A percentile compares a stretch with the other conserved stretches of the same genome.
Evolutionary conservation across 2,888 invertebrate genomes (phyloP).

Genomic region (Nesidiocoris tenuis): DNA sequence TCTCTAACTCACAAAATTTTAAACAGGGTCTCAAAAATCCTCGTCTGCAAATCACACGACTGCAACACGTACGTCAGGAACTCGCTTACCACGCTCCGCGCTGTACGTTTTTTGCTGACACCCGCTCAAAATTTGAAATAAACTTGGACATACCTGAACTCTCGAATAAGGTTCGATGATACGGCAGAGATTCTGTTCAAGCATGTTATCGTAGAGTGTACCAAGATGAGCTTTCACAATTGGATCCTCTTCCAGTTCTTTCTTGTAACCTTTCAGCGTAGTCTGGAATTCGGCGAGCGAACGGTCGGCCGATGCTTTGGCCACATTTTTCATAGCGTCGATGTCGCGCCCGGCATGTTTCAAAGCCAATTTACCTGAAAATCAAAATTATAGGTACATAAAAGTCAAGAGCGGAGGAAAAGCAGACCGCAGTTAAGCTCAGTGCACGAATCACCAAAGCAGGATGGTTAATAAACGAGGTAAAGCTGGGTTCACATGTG

Average conservation of each 20-base stretch:
- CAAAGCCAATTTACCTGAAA: slow-evolving; percentile 75
- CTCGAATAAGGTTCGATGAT: slow-evolving; percentile 98
- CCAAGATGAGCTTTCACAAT: slow-evolving; percentile 96
- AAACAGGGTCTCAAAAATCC: no score
- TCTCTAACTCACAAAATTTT: no score
- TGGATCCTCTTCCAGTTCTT: slow-evolving; percentile 90
- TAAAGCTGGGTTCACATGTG: no score
- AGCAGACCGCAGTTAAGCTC: no score
- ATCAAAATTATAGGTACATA: background rate
- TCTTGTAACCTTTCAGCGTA: slow-evolving; percentile 80
- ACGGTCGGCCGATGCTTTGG: slow-evolving; percentile 92
- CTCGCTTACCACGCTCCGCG: no score
- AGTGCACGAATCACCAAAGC: no score
- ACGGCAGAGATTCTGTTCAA: slow-evolving; percentile 97
- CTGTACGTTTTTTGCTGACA: no score
- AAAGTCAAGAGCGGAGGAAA: no score
- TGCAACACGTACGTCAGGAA: no score
- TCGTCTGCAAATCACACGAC: no score
- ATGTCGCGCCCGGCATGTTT: slow-evolving; percentile 94
- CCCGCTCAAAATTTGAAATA: no score
- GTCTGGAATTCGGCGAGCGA: slow-evolving; percentile 96
- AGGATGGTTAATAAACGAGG: no score
- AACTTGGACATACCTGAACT: slow-evolving; percentile 70
- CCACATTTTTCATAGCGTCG: slow-evolving; percentile 97
- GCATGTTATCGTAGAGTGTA: slow-evolving; percentile 95